These are phyloP conservation scores for Anastrepha obliqua DNA, from an alignment of 1,140 invertebrate species.

Conservation along the genomic window DNA sequence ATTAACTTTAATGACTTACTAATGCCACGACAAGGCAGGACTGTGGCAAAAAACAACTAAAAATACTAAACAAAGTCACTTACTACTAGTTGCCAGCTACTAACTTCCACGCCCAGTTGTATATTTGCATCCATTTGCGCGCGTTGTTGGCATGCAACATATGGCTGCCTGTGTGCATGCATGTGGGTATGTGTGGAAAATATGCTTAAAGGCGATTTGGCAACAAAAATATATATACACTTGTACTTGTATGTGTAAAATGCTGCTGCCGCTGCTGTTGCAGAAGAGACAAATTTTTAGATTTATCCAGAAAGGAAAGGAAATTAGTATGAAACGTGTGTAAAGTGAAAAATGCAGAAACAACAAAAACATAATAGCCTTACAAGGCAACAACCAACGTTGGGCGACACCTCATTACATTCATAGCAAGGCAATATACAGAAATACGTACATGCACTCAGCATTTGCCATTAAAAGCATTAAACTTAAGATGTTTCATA, in stretches of 20 bases:
- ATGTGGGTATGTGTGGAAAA: not conserved
- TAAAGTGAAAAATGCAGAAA: too few relatives aligned
- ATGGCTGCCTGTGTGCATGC: not conserved
- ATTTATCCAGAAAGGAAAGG: too few relatives aligned
- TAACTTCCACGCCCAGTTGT: not conserved
- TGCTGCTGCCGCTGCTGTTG: too few relatives aligned
- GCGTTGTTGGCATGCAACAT: not conserved
- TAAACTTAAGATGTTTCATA: too few relatives aligned
- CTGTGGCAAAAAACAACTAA: not conserved
- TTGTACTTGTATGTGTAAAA: not conserved
- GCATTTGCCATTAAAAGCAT: too few relatives aligned
- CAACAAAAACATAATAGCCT: too few relatives aligned
- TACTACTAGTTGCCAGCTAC: not conserved
- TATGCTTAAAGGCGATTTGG: slow-evolving; percentile 9
- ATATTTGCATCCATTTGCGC: not conserved
- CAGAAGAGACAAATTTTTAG: too few relatives aligned
- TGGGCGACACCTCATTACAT: too few relatives aligned
- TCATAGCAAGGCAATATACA: too few relatives aligned
- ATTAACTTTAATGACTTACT: slow-evolving; percentile 43
- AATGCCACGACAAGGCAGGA: not conserved
- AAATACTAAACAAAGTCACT: not conserved
- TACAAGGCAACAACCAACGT: too few relatives aligned
- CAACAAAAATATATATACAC: not conserved
- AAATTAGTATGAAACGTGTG: too few relatives aligned
- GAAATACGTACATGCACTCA: too few relatives aligned